A percentile compares a stretch with the other conserved stretches of the same genome.
These are phyloP conservation scores for Caenorhabditis remanei DNA, from an alignment of 1,140 invertebrate species.

Conservation along the genomic window DNA sequence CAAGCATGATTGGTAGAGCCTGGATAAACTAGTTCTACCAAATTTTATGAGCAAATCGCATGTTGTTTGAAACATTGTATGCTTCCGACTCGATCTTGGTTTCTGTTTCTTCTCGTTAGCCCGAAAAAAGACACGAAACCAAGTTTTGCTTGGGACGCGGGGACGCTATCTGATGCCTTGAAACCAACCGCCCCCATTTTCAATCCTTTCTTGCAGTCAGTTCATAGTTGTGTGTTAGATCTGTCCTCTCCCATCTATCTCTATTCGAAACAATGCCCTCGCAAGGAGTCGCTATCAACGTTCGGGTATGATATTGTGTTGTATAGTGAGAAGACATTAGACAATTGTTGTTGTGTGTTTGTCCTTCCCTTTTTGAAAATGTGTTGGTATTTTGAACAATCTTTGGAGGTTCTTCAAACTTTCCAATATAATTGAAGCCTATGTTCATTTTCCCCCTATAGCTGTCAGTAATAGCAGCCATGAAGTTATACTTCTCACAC, in stretches of 20 bases:
- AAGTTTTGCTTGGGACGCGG: slow-evolving; percentile 3
- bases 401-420: slow-evolving; percentile 28
- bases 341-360: neutral
- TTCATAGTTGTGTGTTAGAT: slow-evolving; percentile 21
- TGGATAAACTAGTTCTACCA: slow-evolving; percentile 14
- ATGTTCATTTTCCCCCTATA: neutral
- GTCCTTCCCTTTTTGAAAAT: neutral
- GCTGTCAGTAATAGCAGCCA: slow-evolving; percentile 13
- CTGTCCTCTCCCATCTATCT: neutral
- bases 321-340: slow-evolving; percentile 34
- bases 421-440: neutral
- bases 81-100: neutral
- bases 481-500: slow-evolving; percentile 33
- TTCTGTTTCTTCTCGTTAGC: neutral
- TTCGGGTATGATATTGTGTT: slow-evolving; percentile 51
- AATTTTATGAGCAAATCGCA: slow-evolving; percentile 51
- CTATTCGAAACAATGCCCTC: slow-evolving; percentile 26
- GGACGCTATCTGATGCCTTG: slow-evolving; percentile 44
- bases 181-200: slow-evolving; percentile 21
- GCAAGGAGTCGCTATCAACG: slow-evolving; percentile 51
- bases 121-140: slow-evolving; percentile 20
- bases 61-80: slow-evolving; percentile 46
- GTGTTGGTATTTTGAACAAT: neutral
- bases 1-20: slow-evolving; percentile 18
- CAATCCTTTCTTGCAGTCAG: neutral